A percentile compares a stretch with the other conserved stretches of the same genome.
These are phyloP conservation scores for Meteorus sp. DNA, from an alignment of 1,140 invertebrate genomes.

Conservation along the genomic window DNA sequence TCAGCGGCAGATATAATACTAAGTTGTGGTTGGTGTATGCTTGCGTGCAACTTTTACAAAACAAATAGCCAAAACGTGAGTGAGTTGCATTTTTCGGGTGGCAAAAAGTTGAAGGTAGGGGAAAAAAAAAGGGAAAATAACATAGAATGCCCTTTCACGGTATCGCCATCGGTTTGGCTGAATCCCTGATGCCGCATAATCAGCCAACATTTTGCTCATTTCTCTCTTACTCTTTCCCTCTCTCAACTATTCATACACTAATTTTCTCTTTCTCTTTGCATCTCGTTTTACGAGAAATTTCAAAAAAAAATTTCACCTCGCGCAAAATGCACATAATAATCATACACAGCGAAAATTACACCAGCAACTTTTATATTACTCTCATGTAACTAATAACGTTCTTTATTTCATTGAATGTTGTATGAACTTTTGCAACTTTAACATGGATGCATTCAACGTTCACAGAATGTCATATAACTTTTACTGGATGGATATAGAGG, in stretches of 20 bases:
- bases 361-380: too few relatives aligned
- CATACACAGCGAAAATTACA: too few relatives aligned
- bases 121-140: too few relatives aligned
- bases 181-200: conserved; percentile 29
- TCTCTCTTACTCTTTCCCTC: not conserved
- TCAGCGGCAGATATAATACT: conserved; percentile 19
- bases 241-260: not conserved
- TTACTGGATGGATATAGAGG: too few relatives aligned
- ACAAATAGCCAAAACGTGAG: conserved; percentile 24
- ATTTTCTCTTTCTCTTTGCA: too few relatives aligned
- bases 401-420: too few relatives aligned
- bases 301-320: not conserved
- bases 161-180: conserved; percentile 19
- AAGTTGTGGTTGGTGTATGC: conserved; percentile 12
- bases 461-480: too few relatives aligned
- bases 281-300: conserved; percentile 16
- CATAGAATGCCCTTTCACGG: conserved; percentile 12
- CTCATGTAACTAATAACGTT: too few relatives aligned
- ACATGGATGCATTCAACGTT: too few relatives aligned
- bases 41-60: conserved; percentile 21
- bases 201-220: conserved; percentile 27
- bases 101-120: too few relatives aligned
- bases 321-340: not conserved
- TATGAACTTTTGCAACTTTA: too few relatives aligned
- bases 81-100: conserved; percentile 17